These are phyloP conservation scores for Esox masquinongy DNA, from an alignment of 2,797 vertebrate species.

Conservation along the genomic window DNA sequence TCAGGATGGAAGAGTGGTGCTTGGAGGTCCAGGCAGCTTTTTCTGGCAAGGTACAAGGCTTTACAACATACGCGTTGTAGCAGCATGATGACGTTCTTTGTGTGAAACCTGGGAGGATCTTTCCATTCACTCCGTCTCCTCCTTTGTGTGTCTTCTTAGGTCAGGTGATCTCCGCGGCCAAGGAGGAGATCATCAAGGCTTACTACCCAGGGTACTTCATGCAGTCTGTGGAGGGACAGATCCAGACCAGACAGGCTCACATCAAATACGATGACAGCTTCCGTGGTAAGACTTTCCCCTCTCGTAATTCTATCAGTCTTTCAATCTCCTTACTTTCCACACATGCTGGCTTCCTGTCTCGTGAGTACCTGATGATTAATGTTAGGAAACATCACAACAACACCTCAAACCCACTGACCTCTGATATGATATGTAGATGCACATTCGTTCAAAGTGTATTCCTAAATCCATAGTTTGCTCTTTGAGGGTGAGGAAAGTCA, in stretches of 20 bases:
- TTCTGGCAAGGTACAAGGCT: constrained; percentile 87
- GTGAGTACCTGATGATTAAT: not conserved
- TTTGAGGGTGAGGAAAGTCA: not conserved
- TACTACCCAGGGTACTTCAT: constrained; percentile 85
- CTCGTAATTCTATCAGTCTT: not conserved
- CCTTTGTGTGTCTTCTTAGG: constrained; percentile 64
- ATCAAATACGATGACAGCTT: constrained; percentile 85
- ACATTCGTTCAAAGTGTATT: not conserved
- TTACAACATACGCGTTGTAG: not conserved
- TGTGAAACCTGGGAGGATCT: not conserved
- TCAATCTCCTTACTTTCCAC: not conserved
- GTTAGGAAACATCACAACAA: not conserved
- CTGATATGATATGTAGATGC: not conserved
- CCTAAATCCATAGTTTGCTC: not conserved
- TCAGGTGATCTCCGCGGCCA: constrained; percentile 87
- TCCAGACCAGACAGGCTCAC: constrained; percentile 80
- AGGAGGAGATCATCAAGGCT: constrained; percentile 80
- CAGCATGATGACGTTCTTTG: not conserved
- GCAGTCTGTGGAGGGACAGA: constrained; percentile 80
- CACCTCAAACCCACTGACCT: not conserved
- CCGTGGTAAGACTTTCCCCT: constrained; percentile 72
- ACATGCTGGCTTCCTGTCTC: not conserved
- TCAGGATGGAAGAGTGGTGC: constrained; percentile 86
- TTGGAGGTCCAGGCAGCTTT: constrained; percentile 92
- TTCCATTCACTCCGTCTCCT: not conserved